phyloP scores from a whole-genome alignment of 37 sponge, comb jelly and placozoan genomes.

The Halisarca cf. caerulea region DNA sequence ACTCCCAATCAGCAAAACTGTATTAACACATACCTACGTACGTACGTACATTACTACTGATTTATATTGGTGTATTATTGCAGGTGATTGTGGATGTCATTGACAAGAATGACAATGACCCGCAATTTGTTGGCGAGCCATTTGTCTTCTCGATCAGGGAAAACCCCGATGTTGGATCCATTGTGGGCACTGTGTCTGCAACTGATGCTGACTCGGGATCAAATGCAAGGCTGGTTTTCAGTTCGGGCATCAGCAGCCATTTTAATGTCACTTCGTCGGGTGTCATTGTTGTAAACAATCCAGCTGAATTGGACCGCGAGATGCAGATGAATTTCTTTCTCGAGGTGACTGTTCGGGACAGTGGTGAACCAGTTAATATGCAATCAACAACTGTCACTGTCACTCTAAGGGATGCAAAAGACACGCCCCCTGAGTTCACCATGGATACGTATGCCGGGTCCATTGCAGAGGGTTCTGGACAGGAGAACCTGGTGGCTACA shows the following conservation, averaged over 20 bases:
- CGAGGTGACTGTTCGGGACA: neutral
- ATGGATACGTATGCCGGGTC: neutral
- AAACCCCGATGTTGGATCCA: constrained; percentile 28
- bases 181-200: constrained; percentile 41
- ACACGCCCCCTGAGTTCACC: neutral
- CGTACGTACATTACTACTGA: too few relatives aligned
- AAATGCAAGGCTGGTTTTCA: constrained; percentile 55
- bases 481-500: neutral
- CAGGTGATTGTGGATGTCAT: constrained; percentile 42
- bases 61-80: too few relatives aligned
- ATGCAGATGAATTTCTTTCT: neutral
- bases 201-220: constrained; percentile 61
- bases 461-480: neutral
- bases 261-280: neutral
- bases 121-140: constrained; percentile 30
- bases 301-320: neutral
- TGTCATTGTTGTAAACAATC: neutral
- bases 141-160: constrained; percentile 46
- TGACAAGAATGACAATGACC: constrained; percentile 77
- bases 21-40: too few relatives aligned
- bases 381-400: neutral
- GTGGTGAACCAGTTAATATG: neutral
- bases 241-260: neutral
- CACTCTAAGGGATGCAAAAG: constrained; percentile 9
- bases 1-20: too few relatives aligned